These are phyloP conservation scores for Amphimedon queenslandica DNA, from an alignment of 37 sponge, comb jelly and placozoan genomes.

Conservation along the genomic window DNA sequence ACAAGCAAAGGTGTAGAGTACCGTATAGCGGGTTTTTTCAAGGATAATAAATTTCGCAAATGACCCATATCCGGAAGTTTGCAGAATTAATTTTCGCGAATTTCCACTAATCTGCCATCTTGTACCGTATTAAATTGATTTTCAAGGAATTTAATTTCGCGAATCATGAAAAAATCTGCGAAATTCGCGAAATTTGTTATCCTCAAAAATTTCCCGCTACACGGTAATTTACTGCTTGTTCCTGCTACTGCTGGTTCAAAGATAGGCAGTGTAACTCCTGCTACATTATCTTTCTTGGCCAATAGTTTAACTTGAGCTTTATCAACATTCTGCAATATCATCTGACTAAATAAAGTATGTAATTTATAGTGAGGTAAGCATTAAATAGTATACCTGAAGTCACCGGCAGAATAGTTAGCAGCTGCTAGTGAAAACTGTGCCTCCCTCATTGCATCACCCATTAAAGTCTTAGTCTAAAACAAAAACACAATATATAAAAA, in stretches of 20 bases:
- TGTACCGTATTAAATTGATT: too few species aligned
- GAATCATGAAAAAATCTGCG: too few species aligned
- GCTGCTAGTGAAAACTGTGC: constrained; percentile 92
- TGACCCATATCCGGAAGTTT: too few species aligned
- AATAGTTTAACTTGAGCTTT: constrained; percentile 88
- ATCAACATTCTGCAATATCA: constrained; percentile 92
- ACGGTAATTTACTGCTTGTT: constrained; percentile 57
- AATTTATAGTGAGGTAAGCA: neutral
- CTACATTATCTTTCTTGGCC: constrained; percentile 94
- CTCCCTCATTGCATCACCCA: constrained; percentile 96
- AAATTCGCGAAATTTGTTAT: too few species aligned
- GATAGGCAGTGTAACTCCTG: constrained; percentile 82
- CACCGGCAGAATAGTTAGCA: constrained; percentile 96
- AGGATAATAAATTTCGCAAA: too few species aligned
- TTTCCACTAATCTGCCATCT: too few species aligned
- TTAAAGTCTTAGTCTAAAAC: constrained; percentile 72
- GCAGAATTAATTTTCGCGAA: too few species aligned
- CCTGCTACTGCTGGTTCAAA: constrained; percentile 87
- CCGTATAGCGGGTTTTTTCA: too few species aligned
- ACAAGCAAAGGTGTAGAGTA: neutral
- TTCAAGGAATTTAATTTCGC: too few species aligned
- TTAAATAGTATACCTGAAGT: constrained; percentile 66
- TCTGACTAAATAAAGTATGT: constrained; percentile 42
- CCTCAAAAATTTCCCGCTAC: too few species aligned
- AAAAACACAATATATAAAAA: too few species aligned